Conservation (phyloP, 2,113 vertebrate genomes). For the Cyanocitta stelleri region DNA sequence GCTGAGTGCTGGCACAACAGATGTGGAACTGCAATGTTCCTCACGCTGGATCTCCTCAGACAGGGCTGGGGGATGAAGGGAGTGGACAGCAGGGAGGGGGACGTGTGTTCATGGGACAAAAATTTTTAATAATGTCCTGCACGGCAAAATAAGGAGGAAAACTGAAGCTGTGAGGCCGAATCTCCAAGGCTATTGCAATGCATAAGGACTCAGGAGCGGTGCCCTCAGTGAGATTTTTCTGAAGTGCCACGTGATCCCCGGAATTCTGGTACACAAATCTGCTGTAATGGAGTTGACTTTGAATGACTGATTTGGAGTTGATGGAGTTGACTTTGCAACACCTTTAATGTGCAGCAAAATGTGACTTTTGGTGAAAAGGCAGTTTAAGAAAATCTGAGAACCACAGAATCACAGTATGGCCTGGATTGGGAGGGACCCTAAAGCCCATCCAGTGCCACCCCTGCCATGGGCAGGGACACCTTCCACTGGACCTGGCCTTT, state of each 20-base stretch:
- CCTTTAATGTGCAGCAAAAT: not conserved
- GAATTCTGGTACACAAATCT: not conserved
- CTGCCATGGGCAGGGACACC: not conserved
- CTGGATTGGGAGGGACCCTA: not conserved
- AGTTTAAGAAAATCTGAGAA: not conserved
- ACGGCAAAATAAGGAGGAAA: not conserved
- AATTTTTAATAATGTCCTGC: not conserved
- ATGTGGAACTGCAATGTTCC: not conserved
- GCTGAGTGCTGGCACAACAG: not conserved
- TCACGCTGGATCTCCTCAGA: not conserved
- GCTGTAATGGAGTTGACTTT: not conserved
- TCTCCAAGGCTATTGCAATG: not conserved
- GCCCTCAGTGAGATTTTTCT: not conserved
- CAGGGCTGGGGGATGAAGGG: not conserved
- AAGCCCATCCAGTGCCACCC: not conserved
- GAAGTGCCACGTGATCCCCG: fast-evolving
- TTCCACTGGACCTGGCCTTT: not conserved
- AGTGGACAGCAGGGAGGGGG: not conserved
- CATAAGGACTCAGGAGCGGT: not conserved
- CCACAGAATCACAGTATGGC: not conserved
- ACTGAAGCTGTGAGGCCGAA: not conserved
- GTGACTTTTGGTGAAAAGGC: not conserved
- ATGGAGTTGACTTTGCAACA: not conserved
- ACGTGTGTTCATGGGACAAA: not conserved
- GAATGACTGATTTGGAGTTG: too few species aligned